Percentiles rank a stretch among this genome's conserved stretches.
phyloP scores from a whole-genome alignment of 2,888 invertebrate species.

The Brachypterus glaber region DNA sequence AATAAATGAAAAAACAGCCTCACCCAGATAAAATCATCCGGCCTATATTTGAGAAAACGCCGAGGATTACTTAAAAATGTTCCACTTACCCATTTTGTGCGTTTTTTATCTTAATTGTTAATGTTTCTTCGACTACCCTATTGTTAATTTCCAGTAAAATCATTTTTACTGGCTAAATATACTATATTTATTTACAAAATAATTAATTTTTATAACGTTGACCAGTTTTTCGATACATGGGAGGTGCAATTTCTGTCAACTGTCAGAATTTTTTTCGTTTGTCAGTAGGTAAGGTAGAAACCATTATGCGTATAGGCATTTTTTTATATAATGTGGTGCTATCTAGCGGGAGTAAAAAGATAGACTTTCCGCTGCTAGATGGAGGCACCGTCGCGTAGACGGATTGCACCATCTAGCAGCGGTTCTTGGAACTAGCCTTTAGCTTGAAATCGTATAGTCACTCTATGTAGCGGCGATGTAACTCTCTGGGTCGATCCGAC shows the following conservation, averaged over 20 bases:
- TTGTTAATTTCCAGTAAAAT: conserved; percentile 98
- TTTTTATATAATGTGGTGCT: too few species aligned
- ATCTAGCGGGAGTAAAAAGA: too few species aligned
- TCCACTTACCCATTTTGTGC: conserved; percentile 87
- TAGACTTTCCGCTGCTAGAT: too few species aligned
- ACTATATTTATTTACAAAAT: conserved; percentile 5
- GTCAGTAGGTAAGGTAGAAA: too few species aligned
- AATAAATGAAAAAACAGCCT: conserved; percentile 21
- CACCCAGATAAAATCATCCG: conserved; percentile 22
- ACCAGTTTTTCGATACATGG: conserved; percentile 3
- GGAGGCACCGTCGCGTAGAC: too few species aligned
- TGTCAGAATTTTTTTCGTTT: not conserved
- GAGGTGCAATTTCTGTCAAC: conserved; percentile 6
- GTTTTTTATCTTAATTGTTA: conserved; percentile 92
- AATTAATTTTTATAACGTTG: conserved; percentile 1
- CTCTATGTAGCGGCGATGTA: too few species aligned
- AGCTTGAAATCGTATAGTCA: too few species aligned
- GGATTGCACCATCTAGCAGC: too few species aligned
- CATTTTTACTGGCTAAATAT: conserved; percentile 49
- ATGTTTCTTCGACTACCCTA: conserved; percentile 95
- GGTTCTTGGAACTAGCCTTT: too few species aligned
- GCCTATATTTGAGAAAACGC: conserved; percentile 10
- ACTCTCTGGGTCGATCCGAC: too few species aligned
- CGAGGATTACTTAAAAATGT: conserved; percentile 1
- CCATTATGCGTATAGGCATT: too few species aligned